Conservation (phyloP, 2,113 vertebrate genomes). For the Otocyon megalotis region DNA sequence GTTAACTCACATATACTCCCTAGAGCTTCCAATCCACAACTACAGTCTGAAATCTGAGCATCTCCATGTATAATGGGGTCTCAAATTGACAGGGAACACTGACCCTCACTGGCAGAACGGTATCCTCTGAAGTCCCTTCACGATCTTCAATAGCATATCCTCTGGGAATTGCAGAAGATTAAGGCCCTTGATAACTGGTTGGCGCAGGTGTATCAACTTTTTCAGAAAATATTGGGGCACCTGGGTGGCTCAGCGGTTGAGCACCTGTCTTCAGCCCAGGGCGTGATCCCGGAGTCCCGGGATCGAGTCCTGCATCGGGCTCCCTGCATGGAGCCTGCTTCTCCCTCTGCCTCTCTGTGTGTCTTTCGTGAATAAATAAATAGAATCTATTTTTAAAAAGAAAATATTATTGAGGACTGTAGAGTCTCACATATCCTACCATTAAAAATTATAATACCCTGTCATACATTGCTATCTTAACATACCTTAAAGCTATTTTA, state of each 20-base stretch:
- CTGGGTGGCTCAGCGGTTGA: no score
- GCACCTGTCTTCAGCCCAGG: no score
- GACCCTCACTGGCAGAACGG: not conserved
- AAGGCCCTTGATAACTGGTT: not conserved
- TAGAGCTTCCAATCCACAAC: constrained; percentile 31
- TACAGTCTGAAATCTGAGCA: constrained; percentile 52
- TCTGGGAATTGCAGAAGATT: not conserved
- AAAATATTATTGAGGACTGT: constrained; percentile 11
- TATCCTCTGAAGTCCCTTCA: not conserved
- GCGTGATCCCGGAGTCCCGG: no score
- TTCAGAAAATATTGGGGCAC: not conserved
- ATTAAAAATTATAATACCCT: constrained; percentile 15
- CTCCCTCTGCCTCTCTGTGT: no score
- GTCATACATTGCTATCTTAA: constrained; percentile 21
- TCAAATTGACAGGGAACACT: constrained; percentile 42
- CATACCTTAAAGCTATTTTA: constrained; percentile 2
- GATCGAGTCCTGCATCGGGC: no score
- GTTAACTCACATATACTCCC: not conserved
- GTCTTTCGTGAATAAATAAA: no score
- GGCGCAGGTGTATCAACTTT: not conserved
- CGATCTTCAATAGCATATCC: constrained; percentile 16
- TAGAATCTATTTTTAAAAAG: not conserved
- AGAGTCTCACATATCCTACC: not conserved
- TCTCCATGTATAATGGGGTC: not conserved
- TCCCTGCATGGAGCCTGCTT: no score